These are phyloP conservation scores for Globodera ellingtonae DNA, from an alignment of 1,140 invertebrate species.

Conservation along the genomic window DNA sequence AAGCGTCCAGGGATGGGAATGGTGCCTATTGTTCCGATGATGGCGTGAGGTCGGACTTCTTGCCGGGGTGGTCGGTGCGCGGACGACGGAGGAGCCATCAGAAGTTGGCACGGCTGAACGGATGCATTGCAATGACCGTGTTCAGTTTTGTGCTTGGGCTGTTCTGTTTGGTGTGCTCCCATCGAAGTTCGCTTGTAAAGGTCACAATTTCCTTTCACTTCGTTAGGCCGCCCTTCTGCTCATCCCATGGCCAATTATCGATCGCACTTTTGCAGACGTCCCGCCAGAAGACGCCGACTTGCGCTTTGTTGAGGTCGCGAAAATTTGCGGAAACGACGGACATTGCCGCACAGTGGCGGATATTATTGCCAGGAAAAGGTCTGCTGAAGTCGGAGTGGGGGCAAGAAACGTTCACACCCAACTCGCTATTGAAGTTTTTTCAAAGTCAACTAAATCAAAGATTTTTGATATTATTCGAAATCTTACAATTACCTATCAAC, in stretches of 20 bases:
- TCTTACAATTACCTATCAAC: too few relatives aligned
- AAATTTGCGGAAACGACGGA: not conserved
- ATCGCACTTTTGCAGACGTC: conserved; percentile 18
- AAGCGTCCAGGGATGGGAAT: not conserved
- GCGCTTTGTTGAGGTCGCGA: conserved; percentile 16
- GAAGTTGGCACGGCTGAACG: not conserved
- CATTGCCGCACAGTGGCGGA: conserved; percentile 21
- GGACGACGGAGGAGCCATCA: not conserved
- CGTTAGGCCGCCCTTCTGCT: not conserved
- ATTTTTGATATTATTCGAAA: too few relatives aligned
- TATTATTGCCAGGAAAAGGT: conserved; percentile 20
- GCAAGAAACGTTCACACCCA: not conserved
- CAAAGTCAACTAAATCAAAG: too few relatives aligned
- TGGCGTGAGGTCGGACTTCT: not conserved
- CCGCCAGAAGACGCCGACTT: not conserved
- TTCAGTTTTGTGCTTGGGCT: not conserved
- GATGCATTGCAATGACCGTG: not conserved
- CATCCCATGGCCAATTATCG: conserved; percentile 16
- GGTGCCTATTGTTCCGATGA: not conserved
- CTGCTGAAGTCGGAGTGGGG: not conserved
- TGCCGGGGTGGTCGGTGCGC: not conserved
- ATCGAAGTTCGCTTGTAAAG: too few relatives aligned
- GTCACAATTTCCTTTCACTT: not conserved
- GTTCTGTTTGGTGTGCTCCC: not conserved
- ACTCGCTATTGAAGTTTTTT: not conserved